Evolutionary conservation across 2,113 vertebrate genomes (phyloP).

Genomic region (Trematocara marginatum): DNA sequence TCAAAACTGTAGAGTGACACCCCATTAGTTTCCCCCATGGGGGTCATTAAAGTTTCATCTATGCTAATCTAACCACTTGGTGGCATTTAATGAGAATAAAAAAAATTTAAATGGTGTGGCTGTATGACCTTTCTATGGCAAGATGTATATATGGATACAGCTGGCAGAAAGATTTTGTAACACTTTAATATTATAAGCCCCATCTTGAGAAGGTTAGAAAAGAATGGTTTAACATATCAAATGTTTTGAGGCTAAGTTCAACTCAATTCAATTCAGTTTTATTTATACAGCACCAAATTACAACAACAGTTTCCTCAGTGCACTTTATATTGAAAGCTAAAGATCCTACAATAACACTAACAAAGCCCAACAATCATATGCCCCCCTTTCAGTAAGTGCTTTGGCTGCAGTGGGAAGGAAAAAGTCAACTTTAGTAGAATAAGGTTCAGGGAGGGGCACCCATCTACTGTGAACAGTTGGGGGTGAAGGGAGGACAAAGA

Average conservation of each 20-base stretch:
- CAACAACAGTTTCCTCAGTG: neutral
- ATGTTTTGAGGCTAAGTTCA: neutral
- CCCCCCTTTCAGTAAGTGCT: neutral
- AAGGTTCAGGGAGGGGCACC: neutral
- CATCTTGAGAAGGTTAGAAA: neutral
- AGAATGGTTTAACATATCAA: neutral
- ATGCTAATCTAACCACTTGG: neutral
- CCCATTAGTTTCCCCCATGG: neutral
- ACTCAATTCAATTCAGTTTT: neutral
- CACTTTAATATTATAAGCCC: neutral
- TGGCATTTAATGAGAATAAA: conserved; percentile 4
- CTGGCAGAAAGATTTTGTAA: neutral
- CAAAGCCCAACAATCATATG: neutral
- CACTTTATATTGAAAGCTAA: neutral
- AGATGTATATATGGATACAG: neutral
- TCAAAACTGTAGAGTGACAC: neutral
- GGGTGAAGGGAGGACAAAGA: neutral
- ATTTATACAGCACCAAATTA: neutral
- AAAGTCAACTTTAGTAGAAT: neutral
- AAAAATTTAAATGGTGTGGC: neutral
- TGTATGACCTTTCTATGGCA: neutral
- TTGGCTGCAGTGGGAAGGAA: neutral
- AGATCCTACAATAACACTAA: neutral
- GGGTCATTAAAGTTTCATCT: neutral
- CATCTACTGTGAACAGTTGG: neutral